A percentile compares a stretch with the other conserved stretches of the same genome.
Evolutionary conservation across 2,113 vertebrate genomes (phyloP).

Genomic region (Elanoides forficatus): DNA sequence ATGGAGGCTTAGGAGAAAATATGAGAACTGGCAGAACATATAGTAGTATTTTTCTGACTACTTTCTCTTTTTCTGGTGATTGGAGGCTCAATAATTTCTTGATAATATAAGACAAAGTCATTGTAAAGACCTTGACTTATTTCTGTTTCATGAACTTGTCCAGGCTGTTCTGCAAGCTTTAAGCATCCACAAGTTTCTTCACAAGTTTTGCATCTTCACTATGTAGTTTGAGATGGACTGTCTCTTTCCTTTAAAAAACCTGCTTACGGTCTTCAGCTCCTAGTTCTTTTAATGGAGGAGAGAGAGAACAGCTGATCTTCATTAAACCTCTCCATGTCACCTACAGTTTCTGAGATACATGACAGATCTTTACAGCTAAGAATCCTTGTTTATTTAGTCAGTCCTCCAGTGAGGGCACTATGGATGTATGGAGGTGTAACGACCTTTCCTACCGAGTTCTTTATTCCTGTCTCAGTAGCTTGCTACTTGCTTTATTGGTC

Average conservation of each 20-base stretch:
- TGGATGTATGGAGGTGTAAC: background rate
- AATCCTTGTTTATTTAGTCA: background rate
- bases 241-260: background rate
- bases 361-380: background rate
- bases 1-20: background rate
- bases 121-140: background rate
- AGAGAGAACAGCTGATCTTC: background rate
- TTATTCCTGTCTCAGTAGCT: background rate
- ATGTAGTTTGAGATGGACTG: background rate
- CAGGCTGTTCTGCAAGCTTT: background rate
- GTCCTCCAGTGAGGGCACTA: accelerated
- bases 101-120: background rate
- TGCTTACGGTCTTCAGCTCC: background rate
- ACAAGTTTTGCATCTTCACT: background rate
- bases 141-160: background rate
- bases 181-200: background rate
- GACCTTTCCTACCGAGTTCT: background rate
- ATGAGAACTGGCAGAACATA: background rate
- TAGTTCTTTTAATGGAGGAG: background rate
- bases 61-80: background rate
- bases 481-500: background rate
- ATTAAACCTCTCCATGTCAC: background rate
- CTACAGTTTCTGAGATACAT: background rate
- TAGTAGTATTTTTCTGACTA: background rate
- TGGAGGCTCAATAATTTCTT: background rate